A percentile compares a stretch with the other conserved stretches of the same genome.
Conservation (phyloP, 2,113 vertebrate species). For the rabbit (Oryctolagus cuniculus) region DNA sequence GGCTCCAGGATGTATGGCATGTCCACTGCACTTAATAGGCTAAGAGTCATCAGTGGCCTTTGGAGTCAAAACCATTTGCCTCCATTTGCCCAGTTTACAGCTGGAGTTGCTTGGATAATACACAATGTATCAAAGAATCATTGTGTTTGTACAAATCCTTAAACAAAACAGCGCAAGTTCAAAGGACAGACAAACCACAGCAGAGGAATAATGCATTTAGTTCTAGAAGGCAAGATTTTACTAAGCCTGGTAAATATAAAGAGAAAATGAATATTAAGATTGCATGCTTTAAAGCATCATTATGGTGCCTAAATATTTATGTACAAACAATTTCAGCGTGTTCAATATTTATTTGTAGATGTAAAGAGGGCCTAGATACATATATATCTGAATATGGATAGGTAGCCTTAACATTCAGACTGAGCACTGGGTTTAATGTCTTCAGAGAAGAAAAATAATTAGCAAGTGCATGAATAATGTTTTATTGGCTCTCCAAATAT, state of each 20-base stretch:
- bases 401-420: background rate
- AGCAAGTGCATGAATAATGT: background rate
- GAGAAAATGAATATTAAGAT: slow-evolving; percentile 42
- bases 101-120: slow-evolving; percentile 31
- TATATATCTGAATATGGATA: background rate
- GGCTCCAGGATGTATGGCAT: background rate
- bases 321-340: slow-evolving; percentile 1
- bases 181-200: slow-evolving; percentile 28
- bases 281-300: background rate
- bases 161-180: slow-evolving; percentile 32
- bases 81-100: background rate
- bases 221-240: slow-evolving; percentile 38
- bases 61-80: slow-evolving; percentile 6
- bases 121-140: background rate
- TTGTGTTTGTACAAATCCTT: slow-evolving; percentile 21
- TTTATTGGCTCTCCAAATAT: background rate
- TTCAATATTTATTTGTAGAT: background rate
- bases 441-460: slow-evolving; percentile 54
- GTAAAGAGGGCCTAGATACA: background rate
- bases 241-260: slow-evolving; percentile 5
- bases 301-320: slow-evolving; percentile 56
- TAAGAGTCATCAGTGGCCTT: background rate
- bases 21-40: background rate
- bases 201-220: background rate
- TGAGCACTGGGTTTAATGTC: background rate